Evolutionary conservation across 2,888 invertebrate genomes (phyloP).

Genomic region (Xanthia togata): DNA sequence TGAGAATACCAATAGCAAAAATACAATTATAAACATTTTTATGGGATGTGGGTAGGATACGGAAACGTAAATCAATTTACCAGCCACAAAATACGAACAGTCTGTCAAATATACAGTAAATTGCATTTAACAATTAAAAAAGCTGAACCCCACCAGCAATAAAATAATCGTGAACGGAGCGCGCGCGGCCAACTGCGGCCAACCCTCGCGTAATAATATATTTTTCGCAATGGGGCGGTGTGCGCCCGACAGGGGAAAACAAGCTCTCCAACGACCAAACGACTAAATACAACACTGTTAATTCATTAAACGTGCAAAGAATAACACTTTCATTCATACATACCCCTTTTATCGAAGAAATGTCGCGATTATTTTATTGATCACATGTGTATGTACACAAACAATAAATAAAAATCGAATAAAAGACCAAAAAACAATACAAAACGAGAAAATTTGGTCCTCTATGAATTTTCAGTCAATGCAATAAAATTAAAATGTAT

Average conservation of each 20-base stretch:
- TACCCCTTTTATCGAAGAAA: slow-evolving; percentile 80
- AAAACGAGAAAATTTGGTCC: slow-evolving; percentile 11
- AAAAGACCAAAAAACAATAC: slow-evolving; percentile 45
- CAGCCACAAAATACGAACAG: not conserved
- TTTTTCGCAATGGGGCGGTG: slow-evolving; percentile 80
- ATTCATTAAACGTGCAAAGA: slow-evolving; percentile 53
- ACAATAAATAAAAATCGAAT: slow-evolving; percentile 69
- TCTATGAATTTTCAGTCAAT: slow-evolving; percentile 28
- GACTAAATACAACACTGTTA: slow-evolving; percentile 56
- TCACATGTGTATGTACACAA: slow-evolving; percentile 86
- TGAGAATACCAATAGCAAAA: not conserved
- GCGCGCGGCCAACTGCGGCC: slow-evolving; percentile 65
- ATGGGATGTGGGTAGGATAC: slow-evolving; percentile 40
- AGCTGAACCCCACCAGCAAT: slow-evolving; percentile 78
- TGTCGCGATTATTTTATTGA: slow-evolving; percentile 79
- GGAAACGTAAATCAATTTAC: not conserved
- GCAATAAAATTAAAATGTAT: slow-evolving; percentile 19
- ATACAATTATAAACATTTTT: not conserved
- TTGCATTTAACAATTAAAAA: slow-evolving; percentile 64
- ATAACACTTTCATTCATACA: slow-evolving; percentile 81
- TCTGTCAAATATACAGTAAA: slow-evolving; percentile 18
- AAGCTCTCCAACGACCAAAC: slow-evolving; percentile 57
- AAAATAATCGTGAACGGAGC: slow-evolving; percentile 77
- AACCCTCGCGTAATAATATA: slow-evolving; percentile 79
- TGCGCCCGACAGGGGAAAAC: slow-evolving; percentile 75